Base-by-base conservation (phyloP, 92 coral and sea anemone genomes). In the Porites lobata region DNA sequence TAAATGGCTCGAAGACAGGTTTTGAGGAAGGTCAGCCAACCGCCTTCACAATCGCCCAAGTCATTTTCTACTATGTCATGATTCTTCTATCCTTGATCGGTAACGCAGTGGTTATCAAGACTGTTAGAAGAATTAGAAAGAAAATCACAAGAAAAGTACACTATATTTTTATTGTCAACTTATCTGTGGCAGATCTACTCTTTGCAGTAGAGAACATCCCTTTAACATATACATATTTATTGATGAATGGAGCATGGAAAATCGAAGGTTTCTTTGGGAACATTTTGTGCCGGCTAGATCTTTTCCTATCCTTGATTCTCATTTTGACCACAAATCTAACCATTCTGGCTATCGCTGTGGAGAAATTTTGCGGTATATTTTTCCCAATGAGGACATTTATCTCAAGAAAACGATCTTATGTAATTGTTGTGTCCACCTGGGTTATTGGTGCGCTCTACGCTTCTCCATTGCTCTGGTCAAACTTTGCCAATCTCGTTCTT, bases 161-260 rank as follows among this genome's bases (percentile, higher is more conserved):
- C 72, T 62, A 58, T 51, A 12, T 72, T 2, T 83, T 83, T 43
- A 75, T 75, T 29, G 58, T 73, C 7, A 83, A 83, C 87, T 52
- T 83, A 53, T 83, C 87, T 22, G 80, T 72, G 53, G 87, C 87
- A 43, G 87, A 83, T 53, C 71, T 83, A 6, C 61, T 83, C 3
- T 82, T 82, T 19, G 77, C 86, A 9, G 20, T 72, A 13, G 78
- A 82, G 47, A 71, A 57, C 38, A 56, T 68, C 8, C 86, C 86
- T 15, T 62, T 84, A 22, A 50, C 58, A 6, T 74, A 3, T 9
- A 64, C 50, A 2, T 43, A 76, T 10, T 1, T 84, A 64, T 12
- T 84, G 54, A 3, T 84, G 66, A 52, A 65, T 13, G 64, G 80
- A 4, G 75, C 63, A 11, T 84, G 88, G 88, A 52, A 61, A 29